These are phyloP conservation scores for Globia sparganii DNA, from an alignment of 2,888 invertebrate species.

Conservation along the genomic window DNA sequence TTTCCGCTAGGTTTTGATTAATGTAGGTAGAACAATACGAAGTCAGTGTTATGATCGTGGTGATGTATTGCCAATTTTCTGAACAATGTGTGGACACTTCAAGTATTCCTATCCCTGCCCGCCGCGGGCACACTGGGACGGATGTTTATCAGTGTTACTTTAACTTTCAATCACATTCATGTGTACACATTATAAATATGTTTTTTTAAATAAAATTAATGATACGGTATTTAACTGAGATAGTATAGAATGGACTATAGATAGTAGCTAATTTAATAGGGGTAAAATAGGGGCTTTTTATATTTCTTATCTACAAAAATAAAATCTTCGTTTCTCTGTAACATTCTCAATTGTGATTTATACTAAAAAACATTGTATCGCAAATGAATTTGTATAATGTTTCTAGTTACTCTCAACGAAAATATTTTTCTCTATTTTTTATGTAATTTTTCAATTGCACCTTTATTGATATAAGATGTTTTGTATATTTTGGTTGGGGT, in stretches of 20 bases:
- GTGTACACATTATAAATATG: slow-evolving; percentile 67
- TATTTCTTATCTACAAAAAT: slow-evolving; percentile 61
- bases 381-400: slow-evolving; percentile 69
- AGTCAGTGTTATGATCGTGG: slow-evolving; percentile 26
- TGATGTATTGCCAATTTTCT: slow-evolving; percentile 26
- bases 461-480: slow-evolving; percentile 74
- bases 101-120: slow-evolving; percentile 25
- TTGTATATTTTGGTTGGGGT: slow-evolving; percentile 80
- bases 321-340: slow-evolving; percentile 60
- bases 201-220: slow-evolving; percentile 72
- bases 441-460: slow-evolving; percentile 73
- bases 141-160: slow-evolving; percentile 66
- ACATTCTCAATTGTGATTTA: slow-evolving; percentile 72
- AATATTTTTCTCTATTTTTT: slow-evolving; percentile 72
- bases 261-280: slow-evolving; percentile 87
- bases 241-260: slow-evolving; percentile 86
- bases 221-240: slow-evolving; percentile 80
- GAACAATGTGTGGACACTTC: slow-evolving; percentile 36
- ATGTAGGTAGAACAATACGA: slow-evolving; percentile 29
- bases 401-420: slow-evolving; percentile 75
- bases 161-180: slow-evolving; percentile 48
- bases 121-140: not conserved
- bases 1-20: slow-evolving; percentile 55
- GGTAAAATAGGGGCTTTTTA: slow-evolving; percentile 85
- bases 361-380: slow-evolving; percentile 57